Conservation (phyloP, 1,140 invertebrate genomes). For the Bicyclus anynana region DNA sequence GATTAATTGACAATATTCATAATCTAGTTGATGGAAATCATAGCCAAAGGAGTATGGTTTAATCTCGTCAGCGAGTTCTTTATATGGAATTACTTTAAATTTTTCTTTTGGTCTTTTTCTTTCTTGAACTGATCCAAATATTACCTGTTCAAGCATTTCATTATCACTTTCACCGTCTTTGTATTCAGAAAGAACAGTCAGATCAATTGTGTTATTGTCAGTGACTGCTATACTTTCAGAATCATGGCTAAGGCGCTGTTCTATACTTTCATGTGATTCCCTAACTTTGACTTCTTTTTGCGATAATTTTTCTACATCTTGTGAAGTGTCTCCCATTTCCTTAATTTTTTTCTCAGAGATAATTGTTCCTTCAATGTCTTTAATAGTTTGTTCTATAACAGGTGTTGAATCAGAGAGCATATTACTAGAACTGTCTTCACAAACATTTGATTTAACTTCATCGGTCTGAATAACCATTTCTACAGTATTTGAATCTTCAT, state of each 20-base stretch:
- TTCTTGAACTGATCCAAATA: constrained; percentile 74
- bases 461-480: background rate
- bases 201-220: background rate
- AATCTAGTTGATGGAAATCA: constrained; percentile 48
- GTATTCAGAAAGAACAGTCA: background rate
- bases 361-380: background rate
- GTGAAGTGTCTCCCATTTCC: background rate
- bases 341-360: background rate
- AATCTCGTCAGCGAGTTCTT: constrained; percentile 48
- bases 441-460: background rate
- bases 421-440: background rate
- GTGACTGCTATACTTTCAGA: background rate
- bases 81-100: constrained; percentile 46
- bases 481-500: background rate
- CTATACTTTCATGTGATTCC: no score
- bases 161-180: background rate
- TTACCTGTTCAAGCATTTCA: constrained; percentile 56
- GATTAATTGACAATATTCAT: constrained; percentile 44
- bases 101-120: constrained; percentile 44
- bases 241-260: background rate
- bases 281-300: background rate
- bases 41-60: constrained; percentile 57
- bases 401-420: background rate
- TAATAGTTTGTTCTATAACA: background rate
- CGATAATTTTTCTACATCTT: background rate